Percentiles rank a stretch among this genome's conserved stretches.
phyloP scores from a whole-genome alignment of 30 jellyfish, hydroid and myxozoan genomes.

The Haliclystus octoradiatus region DNA sequence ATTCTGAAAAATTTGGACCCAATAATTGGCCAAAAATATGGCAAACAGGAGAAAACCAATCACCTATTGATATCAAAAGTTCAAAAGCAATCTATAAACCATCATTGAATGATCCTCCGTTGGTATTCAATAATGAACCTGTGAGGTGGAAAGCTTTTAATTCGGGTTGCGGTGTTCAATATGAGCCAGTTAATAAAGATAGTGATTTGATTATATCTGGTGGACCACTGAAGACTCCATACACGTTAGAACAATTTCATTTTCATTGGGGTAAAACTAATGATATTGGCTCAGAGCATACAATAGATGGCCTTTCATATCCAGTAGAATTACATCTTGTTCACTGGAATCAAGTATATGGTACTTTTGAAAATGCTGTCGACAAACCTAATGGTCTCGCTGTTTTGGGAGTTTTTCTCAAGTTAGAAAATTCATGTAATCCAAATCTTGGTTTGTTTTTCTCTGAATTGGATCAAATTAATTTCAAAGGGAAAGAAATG shows the following conservation, averaged over 20 bases:
- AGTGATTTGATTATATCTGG: background rate
- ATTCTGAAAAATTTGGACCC: background rate
- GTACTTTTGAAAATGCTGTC: conserved; percentile 2
- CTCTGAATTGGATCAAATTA: background rate
- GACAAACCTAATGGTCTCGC: conserved; percentile 14
- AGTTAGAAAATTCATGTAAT: background rate
- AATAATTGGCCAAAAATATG: background rate
- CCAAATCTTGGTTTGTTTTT: background rate
- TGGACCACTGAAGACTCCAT: background rate
- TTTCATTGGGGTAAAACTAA: conserved; percentile 11
- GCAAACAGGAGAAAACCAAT: background rate
- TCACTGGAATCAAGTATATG: conserved; percentile 20
- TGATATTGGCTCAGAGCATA: conserved; percentile 22
- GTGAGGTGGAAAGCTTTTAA: background rate
- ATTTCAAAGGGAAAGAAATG: background rate
- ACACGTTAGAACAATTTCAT: conserved; percentile 5
- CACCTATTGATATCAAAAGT: background rate
- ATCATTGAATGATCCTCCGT: background rate
- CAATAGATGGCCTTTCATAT: conserved; percentile 5
- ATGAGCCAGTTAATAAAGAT: background rate
- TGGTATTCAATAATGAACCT: background rate
- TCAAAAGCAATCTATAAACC: background rate
- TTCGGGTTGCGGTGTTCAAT: background rate
- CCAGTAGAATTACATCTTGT: conserved; percentile 20
- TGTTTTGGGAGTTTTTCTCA: conserved; percentile 19